A percentile compares a stretch with the other conserved stretches of the same genome.
Conservation (phyloP, 2,797 vertebrate species). For the Botia kubotai region DNA sequence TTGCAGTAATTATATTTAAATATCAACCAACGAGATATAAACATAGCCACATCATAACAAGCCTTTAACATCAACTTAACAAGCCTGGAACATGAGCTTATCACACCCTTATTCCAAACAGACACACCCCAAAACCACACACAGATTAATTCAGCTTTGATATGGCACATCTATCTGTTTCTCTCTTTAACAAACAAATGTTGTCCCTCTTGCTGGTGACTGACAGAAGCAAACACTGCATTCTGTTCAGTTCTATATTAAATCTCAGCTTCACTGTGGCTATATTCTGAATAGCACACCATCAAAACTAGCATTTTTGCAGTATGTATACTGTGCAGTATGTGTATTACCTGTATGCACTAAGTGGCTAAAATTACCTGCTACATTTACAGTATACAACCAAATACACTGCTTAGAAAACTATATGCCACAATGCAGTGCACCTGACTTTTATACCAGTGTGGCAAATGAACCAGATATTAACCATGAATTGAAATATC, state of each 20-base stretch:
- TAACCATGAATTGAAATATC: neutral
- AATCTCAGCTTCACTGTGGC: constrained; percentile 1
- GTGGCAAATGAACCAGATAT: no score
- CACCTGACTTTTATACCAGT: neutral
- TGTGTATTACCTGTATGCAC: no score
- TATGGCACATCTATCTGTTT: neutral
- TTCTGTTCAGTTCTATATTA: neutral
- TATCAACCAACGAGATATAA: no score
- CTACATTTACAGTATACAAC: no score
- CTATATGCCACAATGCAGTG: neutral
- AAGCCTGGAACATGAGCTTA: neutral
- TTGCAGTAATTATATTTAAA: neutral
- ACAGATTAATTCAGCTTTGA: neutral
- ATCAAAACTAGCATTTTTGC: neutral
- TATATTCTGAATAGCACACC: neutral
- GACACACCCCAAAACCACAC: constrained; percentile 17
- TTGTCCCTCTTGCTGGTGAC: neutral
- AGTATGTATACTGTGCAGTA: neutral
- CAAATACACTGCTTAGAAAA: neutral
- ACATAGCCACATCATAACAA: no score
- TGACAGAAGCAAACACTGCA: constrained; percentile 6
- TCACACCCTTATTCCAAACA: constrained; percentile 13
- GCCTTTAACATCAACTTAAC: no score
- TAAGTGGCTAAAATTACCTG: no score
- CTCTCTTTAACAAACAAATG: neutral